These are phyloP conservation scores for Corythornis cristatus DNA, from an alignment of 2,113 vertebrate species.

Conservation along the genomic window DNA sequence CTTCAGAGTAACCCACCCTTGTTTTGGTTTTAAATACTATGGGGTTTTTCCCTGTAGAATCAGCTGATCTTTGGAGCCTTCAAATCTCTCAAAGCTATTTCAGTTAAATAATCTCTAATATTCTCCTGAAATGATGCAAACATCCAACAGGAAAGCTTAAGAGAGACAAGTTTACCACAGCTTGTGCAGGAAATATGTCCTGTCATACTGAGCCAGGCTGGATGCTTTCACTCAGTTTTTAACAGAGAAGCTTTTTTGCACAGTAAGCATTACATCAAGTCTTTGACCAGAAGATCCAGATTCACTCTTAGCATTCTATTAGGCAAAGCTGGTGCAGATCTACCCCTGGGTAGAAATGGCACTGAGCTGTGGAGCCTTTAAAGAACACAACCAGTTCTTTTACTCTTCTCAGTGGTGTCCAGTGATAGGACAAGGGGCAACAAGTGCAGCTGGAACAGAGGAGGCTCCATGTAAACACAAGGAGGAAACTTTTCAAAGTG, in stretches of 20 bases:
- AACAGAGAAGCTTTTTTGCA: not conserved
- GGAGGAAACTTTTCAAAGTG: no score
- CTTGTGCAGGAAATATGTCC: not conserved
- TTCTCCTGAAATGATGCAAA: conserved; percentile 9
- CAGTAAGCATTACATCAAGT: not conserved
- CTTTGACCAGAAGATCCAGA: not conserved
- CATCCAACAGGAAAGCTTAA: not conserved
- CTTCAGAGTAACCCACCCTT: conserved; percentile 17
- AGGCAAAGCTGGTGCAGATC: not conserved
- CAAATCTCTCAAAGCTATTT: conserved; percentile 6
- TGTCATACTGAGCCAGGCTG: not conserved
- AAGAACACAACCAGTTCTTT: not conserved
- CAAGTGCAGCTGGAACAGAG: no score
- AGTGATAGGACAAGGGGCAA: no score
- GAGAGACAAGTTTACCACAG: not conserved
- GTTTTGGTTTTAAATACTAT: conserved; percentile 19
- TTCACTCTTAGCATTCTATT: not conserved
- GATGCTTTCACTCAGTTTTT: not conserved
- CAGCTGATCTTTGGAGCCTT: not conserved
- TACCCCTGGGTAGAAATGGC: not conserved
- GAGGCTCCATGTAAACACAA: no score
- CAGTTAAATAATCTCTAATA: not conserved
- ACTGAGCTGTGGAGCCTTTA: not conserved
- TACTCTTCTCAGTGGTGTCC: no score
- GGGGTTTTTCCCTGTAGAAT: not conserved